phyloP scores from a whole-genome alignment of 2,888 invertebrate genomes.

The Cantharis rustica region DNA sequence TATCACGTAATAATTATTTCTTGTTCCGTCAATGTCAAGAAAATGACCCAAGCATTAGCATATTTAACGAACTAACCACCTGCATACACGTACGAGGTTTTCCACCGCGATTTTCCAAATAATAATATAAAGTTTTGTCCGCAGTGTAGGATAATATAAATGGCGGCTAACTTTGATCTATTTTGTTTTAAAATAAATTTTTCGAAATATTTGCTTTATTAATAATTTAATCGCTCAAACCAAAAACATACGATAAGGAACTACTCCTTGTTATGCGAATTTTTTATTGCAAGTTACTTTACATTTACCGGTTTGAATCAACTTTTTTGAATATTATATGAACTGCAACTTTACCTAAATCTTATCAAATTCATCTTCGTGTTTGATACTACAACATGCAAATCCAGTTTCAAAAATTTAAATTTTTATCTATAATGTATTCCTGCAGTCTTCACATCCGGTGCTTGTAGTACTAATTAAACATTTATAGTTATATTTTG shows the following conservation, averaged over 20 bases:
- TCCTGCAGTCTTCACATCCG: neutral
- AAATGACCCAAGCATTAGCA: neutral
- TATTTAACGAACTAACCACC: neutral
- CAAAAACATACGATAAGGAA: neutral
- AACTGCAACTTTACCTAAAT: neutral
- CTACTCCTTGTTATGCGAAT: neutral
- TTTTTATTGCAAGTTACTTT: neutral
- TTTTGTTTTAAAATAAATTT: neutral
- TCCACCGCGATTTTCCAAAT: neutral
- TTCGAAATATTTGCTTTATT: neutral
- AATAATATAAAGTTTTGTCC: neutral
- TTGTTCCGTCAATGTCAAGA: neutral
- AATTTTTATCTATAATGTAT: conserved; percentile 4
- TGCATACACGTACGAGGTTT: neutral
- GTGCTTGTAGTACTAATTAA: neutral
- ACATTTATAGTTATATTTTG: neutral
- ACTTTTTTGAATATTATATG: neutral
- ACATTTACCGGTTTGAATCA: neutral
- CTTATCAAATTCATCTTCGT: conserved; percentile 3
- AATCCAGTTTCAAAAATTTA: neutral
- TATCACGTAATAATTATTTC: neutral
- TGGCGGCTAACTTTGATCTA: neutral
- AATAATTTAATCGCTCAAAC: neutral
- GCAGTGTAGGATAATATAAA: neutral
- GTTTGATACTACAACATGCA: neutral